Conservation (phyloP, 1,140 invertebrate genomes). For the Caenorhabditis brenneri region DNA sequence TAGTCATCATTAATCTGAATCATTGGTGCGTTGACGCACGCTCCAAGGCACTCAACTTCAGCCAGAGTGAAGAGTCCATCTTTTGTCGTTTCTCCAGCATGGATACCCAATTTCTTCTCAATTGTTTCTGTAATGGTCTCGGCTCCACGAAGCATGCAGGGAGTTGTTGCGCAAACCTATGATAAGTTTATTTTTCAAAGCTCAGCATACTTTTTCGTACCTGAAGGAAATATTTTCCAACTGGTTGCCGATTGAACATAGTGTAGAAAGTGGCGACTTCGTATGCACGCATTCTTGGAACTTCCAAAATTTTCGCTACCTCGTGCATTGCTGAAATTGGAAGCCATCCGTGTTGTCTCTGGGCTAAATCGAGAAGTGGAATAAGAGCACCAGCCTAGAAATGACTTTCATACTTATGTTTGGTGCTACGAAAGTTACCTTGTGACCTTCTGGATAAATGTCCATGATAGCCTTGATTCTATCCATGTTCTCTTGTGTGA, state of each 20-base stretch:
- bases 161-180: slow-evolving; percentile 92
- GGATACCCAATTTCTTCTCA: slow-evolving; percentile 81
- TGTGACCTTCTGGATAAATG: slow-evolving; percentile 96
- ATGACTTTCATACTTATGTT: background rate
- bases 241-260: slow-evolving; percentile 89
- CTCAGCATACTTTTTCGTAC: background rate
- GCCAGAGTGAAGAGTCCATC: slow-evolving; percentile 90
- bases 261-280: slow-evolving; percentile 99
- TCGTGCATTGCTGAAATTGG: slow-evolving; percentile 98
- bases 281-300: slow-evolving; percentile 96
- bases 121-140: slow-evolving; percentile 87
- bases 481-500: slow-evolving; percentile 86
- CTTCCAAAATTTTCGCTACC: slow-evolving; percentile 86
- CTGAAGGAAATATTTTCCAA: slow-evolving; percentile 74
- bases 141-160: slow-evolving; percentile 94
- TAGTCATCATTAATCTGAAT: slow-evolving; percentile 77
- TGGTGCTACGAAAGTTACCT: slow-evolving; percentile 73
- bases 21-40: slow-evolving; percentile 99
- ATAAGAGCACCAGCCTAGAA: slow-evolving; percentile 83
- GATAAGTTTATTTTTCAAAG: background rate
- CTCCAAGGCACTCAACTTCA: slow-evolving; percentile 97
- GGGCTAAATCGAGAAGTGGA: slow-evolving; percentile 92
- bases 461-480: slow-evolving; percentile 86
- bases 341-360: slow-evolving; percentile 93
- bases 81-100: slow-evolving; percentile 82